Base-by-base conservation (phyloP, 1,140 invertebrate species). In the Probaryconus sp. region DNA sequence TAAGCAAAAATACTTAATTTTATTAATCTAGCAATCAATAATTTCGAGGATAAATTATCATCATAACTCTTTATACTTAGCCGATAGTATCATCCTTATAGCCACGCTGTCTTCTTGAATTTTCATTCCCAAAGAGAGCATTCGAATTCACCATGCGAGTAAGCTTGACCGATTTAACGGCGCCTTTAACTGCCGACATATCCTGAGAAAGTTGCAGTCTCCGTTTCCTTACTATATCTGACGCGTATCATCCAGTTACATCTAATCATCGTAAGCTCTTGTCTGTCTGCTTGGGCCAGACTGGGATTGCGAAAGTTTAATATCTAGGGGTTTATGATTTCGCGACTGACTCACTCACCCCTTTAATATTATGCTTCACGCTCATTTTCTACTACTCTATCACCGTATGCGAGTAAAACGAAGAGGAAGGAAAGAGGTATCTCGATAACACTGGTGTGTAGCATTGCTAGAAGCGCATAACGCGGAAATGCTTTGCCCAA, bases 211-310 rank as follows among this genome's bases (percentile, higher is more conserved):
- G 61, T 67, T 53, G 72, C 74, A 67, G 64, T 61, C 65, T 47
- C 65, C 33, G 31, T 55, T 74, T 38, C 71, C 69, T 53, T 56
- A 43, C 43, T 42, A 65, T 65, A 76, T 70, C 72, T 70, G 53
- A 51, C 56, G 71, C 75, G 80, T 83, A 86, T 86, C 84, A 87
- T 85, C 84, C 76, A 83, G 84, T 86, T 87, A 87, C 84, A 87
- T 87, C 85, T 87, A 87, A 87, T 87, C 86, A 87, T 87, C 85
- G 78, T 87, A 86, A 86, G 82, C 81, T 85, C 80, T 80, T 83
- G 80, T 82, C 77, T 80, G 76, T 78, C 73, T 75, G 75, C 56
- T 60, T 40, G 5, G 72, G 65, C 76, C 72, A 70, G 77, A 76
- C 78, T 61, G 50, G 67, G 76, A 85, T 82, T 85, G 83, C 86